These are phyloP conservation scores for Nasonia vitripennis DNA, from an alignment of 1,140 invertebrate genomes.

Conservation along the genomic window DNA sequence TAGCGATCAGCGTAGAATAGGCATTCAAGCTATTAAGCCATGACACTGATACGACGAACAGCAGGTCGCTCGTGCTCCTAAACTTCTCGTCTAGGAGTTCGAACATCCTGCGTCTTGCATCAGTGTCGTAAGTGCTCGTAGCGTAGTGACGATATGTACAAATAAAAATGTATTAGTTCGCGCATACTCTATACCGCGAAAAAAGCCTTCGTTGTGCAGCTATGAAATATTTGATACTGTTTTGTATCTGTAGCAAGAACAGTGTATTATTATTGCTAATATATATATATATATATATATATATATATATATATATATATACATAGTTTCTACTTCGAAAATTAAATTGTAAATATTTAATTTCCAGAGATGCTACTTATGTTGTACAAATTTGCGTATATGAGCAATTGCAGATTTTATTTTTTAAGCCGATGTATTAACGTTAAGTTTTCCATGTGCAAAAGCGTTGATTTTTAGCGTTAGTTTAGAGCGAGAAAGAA, in stretches of 20 bases:
- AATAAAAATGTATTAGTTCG: neutral
- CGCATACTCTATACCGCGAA: neutral
- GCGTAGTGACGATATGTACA: conserved; percentile 27
- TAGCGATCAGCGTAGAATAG: neutral
- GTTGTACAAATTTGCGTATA: conserved; percentile 33
- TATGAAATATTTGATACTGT: neutral
- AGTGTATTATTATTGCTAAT: neutral
- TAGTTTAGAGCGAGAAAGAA: neutral
- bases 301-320: too few relatives aligned
- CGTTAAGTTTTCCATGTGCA: conserved; percentile 41
- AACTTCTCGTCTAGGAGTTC: neutral
- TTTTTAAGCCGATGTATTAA: conserved; percentile 49
- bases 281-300: neutral
- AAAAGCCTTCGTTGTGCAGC: neutral
- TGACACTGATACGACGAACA: neutral
- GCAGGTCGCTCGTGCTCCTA: neutral
- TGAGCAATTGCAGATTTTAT: conserved; percentile 36
- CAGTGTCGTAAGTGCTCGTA: neutral
- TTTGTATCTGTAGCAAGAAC: neutral
- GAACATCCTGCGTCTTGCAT: conserved; percentile 6
- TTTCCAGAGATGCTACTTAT: conserved; percentile 38
- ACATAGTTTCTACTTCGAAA: neutral
- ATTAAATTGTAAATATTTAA: conserved; percentile 33
- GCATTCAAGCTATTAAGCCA: neutral
- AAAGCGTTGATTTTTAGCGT: conserved; percentile 41